These are phyloP conservation scores for Thymelicus sylvestris DNA, from an alignment of 2,888 invertebrate genomes.

Conservation along the genomic window DNA sequence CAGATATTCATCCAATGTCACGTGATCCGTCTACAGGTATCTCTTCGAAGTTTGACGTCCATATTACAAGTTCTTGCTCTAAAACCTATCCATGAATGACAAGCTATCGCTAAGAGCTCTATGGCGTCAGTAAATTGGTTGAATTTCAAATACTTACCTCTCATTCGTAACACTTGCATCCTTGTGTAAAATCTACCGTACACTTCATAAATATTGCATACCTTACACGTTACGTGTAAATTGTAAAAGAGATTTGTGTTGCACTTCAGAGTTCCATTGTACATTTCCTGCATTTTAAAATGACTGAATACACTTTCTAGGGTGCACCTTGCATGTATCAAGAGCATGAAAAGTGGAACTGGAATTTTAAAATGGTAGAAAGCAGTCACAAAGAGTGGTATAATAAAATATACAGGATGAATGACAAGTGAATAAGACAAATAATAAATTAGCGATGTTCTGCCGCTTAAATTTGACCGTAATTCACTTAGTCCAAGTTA, in stretches of 20 bases:
- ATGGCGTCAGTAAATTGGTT: no score
- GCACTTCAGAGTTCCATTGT: slow-evolving; percentile 8
- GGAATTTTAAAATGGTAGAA: neutral
- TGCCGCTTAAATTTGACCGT: no score
- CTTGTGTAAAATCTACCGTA: neutral
- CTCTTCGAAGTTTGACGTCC: no score
- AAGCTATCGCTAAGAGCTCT: no score
- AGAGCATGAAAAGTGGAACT: slow-evolving; percentile 3
- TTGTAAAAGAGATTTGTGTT: slow-evolving; percentile 3
- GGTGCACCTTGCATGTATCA: neutral
- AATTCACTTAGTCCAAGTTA: no score
- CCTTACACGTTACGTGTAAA: neutral
- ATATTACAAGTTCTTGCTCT: no score
- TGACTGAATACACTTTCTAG: neutral
- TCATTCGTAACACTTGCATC: neutral
- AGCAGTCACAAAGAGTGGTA: neutral
- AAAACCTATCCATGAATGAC: no score
- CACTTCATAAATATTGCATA: slow-evolving; percentile 1
- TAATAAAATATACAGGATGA: neutral
- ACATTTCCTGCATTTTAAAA: slow-evolving; percentile 9
- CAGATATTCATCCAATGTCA: no score
- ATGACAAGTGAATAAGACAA: no score
- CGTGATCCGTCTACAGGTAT: no score
- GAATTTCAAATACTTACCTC: neutral
- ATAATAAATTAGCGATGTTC: no score